A percentile compares a stretch with the other conserved stretches of the same genome.
Evolutionary conservation across 2,888 invertebrate species (phyloP).

Genomic region (Orgyia antiqua): DNA sequence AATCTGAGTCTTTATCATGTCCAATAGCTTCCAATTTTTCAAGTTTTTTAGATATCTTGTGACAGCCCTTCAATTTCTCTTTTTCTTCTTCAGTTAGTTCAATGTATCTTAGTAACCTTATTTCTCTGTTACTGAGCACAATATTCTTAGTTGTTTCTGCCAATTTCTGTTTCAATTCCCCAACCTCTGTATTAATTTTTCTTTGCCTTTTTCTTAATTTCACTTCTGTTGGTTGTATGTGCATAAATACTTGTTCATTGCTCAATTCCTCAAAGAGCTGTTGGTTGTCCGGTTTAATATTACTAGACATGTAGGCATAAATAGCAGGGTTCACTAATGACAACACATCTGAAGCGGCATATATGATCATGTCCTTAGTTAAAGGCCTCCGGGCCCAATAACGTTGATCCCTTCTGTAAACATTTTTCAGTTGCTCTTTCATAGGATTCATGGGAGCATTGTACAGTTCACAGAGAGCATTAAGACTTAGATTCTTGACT

Average conservation of each 20-base stretch:
- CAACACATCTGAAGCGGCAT: conserved; percentile 93
- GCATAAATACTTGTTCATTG: conserved; percentile 91
- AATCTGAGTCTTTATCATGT: conserved; percentile 87
- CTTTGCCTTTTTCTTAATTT: conserved; percentile 92
- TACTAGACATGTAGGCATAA: conserved; percentile 82
- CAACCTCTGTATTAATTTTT: conserved; percentile 93
- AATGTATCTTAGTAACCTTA: conserved; percentile 90
- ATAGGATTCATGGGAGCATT: conserved; percentile 92
- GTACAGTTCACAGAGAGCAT: conserved; percentile 93
- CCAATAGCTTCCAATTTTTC: conserved; percentile 91
- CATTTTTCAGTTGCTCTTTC: conserved; percentile 92
- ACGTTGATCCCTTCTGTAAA: conserved; percentile 90
- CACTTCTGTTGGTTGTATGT: conserved; percentile 90
- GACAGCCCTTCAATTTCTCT: conserved; percentile 92
- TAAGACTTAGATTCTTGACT: conserved; percentile 94
- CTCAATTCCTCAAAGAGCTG: conserved; percentile 89
- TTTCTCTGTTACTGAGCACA: conserved; percentile 94
- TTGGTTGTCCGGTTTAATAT: conserved; percentile 84
- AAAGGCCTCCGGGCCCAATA: conserved; percentile 94
- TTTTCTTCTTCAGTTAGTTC: conserved; percentile 95
- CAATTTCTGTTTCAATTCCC: conserved; percentile 90
- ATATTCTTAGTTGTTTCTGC: conserved; percentile 90
- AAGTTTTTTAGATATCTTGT: conserved; percentile 94
- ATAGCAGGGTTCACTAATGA: conserved; percentile 92
- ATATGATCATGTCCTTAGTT: conserved; percentile 93